Base-by-base conservation (phyloP, 2,888 invertebrate species). In the Ormyrus thymus region DNA sequence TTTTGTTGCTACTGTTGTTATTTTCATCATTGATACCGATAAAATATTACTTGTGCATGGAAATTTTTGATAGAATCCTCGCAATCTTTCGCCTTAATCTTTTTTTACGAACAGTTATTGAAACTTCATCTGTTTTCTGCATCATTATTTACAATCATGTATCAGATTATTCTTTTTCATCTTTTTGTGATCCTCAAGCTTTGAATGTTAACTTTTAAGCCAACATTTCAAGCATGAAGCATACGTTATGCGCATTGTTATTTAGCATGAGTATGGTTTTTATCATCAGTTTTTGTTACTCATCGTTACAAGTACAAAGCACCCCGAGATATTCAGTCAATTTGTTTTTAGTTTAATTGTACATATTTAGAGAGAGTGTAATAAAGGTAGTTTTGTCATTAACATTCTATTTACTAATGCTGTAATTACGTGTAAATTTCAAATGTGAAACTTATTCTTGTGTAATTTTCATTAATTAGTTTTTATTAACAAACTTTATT, bases 201-300 rank as follows among this genome's bases (percentile, higher is more conserved):
- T 80, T 77, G 77, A 73, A 6, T 68, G 70, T 77, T 73, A 69
- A 72, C 77, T 76, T 73, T 45, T 51, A 68, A 74, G 50, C 61
- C 55, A 56, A 48, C 64, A 46, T 70, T 74, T 74, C 11, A 59
- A n/a, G 79, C 76, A 79, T 76, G 75, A 15, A 56, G 11, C 29
- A 48, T 13, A 51, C 53, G 61, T 48, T 48, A n/a, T 64, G 45
- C 48, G 56, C 15, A 61, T 51, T 71, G 13, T n/a, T 64, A 53
- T 56, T 64, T 29, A 45, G 76, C 76, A 76, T 73, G 69, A 53
- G 15, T 56, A 15, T 29, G 0, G 7, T n/a, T 15, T 64, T 64
- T 55, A 43, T 62, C 29, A 55, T 62, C 58, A 9, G 43, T 51
- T 46, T 7, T 58, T 48, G 13, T 48, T 58, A 45, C 29, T 29